Base-by-base conservation (phyloP, 2,113 vertebrate species). In the Percopsis transmontana region DNA sequence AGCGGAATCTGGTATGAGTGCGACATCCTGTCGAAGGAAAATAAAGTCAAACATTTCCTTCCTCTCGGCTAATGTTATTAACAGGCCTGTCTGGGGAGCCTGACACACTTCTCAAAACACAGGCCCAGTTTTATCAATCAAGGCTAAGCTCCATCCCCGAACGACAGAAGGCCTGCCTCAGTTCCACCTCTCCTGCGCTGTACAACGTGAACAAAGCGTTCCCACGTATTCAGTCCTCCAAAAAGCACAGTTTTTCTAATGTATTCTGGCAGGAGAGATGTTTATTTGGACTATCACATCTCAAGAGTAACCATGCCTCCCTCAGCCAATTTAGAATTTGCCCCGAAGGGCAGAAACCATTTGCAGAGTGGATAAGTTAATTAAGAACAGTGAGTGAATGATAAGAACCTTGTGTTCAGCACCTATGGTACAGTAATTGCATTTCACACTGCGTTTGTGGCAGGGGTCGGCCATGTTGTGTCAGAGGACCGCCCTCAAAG, bases 301-400 rank as follows among this genome's bases (percentile, higher is more conserved):
- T 81, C 82, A 9, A 70, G 80, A 87, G 75, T 54, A 70, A 54
- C 62, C 55, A 42, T 19, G 68, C 61, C 61, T 86, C 71, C 50
- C 72, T 67, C 58, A 76, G 64, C 72, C 82, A 85, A 83, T 85
- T 87, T 79, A 66, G 47, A 82, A 60, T 44, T 16, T 68, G 67
- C 80, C 82, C 82, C 42, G 64, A 68, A 74, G 77, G 80, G 64
- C 72, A 61, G 52, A 79, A 72, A 65, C 79, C 69, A 70, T 73
- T 39, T 57, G 72, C 75, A 72, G 66, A 78, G 75, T 79, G 74
- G 77, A 85, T 85, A 84, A 84, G 75, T 88, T 84, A 84, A 88
- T 88, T 85, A 85, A 76, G 75, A 83, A 77, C 57, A 81, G 79
- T 48, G 61, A 61, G 47, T 38, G 65, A 51, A 67, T 68, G 72